These are phyloP conservation scores for Leptinotarsa tumamoca DNA, from an alignment of 2,888 invertebrate genomes.

Conservation along the genomic window DNA sequence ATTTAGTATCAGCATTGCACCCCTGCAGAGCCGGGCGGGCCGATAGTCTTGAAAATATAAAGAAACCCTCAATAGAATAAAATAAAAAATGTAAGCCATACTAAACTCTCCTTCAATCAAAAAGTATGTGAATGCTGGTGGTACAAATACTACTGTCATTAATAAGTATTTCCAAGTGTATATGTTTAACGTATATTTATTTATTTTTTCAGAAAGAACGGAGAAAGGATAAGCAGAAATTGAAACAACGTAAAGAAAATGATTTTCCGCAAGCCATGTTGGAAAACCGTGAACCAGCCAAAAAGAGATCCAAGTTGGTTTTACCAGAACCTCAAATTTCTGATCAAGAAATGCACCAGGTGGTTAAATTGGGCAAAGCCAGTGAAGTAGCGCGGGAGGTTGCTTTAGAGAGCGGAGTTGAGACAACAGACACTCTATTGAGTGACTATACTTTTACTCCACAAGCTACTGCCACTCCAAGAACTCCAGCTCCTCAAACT, in stretches of 20 bases:
- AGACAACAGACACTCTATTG: constrained; percentile 86
- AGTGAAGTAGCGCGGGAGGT: constrained; percentile 92
- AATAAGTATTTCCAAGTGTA: too few relatives aligned
- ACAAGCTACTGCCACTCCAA: constrained; percentile 77
- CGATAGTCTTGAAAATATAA: too few relatives aligned
- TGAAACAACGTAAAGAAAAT: constrained; percentile 96
- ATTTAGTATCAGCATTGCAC: too few relatives aligned
- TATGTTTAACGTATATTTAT: neutral
- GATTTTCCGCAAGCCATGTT: constrained; percentile 93
- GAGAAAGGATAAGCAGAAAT: constrained; percentile 93
- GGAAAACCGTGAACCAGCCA: constrained; percentile 88
- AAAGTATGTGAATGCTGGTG: too few relatives aligned
- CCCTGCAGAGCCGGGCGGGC: too few relatives aligned
- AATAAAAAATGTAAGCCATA: too few relatives aligned
- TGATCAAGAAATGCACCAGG: constrained; percentile 91
- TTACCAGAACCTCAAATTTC: constrained; percentile 97
- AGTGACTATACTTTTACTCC: constrained; percentile 91
- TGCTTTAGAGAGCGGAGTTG: constrained; percentile 81
- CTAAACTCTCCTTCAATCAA: too few relatives aligned
- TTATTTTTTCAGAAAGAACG: constrained; percentile 78
- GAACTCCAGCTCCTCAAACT: constrained; percentile 87
- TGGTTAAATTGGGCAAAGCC: constrained; percentile 91
- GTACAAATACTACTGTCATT: too few relatives aligned
- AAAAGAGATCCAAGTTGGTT: constrained; percentile 95
- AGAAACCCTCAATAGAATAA: too few relatives aligned